Percentiles rank a stretch among this genome's conserved stretches.
phyloP scores from a whole-genome alignment of 2,888 invertebrate species.

The Drosophila austrosaltans region DNA sequence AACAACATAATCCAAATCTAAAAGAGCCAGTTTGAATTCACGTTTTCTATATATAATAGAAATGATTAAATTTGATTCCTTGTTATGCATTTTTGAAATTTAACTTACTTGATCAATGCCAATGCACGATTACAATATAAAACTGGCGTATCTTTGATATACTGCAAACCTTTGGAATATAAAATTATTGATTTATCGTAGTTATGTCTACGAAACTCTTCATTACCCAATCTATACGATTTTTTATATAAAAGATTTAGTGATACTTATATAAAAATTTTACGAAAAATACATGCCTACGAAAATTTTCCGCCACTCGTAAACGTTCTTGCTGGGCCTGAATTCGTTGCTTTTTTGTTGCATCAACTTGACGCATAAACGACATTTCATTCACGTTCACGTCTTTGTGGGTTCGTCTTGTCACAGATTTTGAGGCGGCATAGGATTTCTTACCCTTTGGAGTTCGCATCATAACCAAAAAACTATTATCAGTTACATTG shows the following conservation, averaged over 20 bases:
- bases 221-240: conserved; percentile 49
- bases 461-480: conserved; percentile 14
- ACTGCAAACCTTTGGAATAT: conserved; percentile 46
- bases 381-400: conserved; percentile 41
- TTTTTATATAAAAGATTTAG: background rate
- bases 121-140: conserved; percentile 49
- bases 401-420: background rate
- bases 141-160: conserved; percentile 51
- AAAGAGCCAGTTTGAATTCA: conserved; percentile 40
- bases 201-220: conserved; percentile 41
- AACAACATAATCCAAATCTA: conserved; percentile 55
- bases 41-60: conserved; percentile 37
- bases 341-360: background rate
- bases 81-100: fast-evolving
- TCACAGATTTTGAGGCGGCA: background rate
- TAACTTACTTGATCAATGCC: conserved; percentile 48
- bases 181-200: conserved; percentile 48
- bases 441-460: background rate
- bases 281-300: conserved; percentile 38
- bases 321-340: conserved; percentile 39
- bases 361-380: conserved; percentile 54
- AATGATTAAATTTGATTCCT: background rate
- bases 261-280: background rate
- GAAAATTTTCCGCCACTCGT: conserved; percentile 44
- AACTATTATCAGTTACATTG: conserved; percentile 31